A percentile compares a stretch with the other conserved stretches of the same genome.
These are phyloP conservation scores for Centropus unirufus DNA, from an alignment of 2,113 vertebrate genomes.

Conservation along the genomic window DNA sequence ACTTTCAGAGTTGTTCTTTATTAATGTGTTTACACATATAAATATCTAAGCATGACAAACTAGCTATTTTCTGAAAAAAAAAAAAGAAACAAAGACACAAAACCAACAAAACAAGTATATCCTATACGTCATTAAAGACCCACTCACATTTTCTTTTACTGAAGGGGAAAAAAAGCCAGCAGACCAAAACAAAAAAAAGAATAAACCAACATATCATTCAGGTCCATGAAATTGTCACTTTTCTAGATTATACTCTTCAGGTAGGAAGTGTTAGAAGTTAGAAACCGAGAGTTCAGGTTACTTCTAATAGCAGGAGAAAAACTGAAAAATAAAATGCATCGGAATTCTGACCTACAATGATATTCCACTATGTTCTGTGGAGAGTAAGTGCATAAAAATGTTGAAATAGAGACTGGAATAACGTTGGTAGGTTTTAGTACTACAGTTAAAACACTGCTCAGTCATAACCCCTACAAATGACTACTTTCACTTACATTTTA, in stretches of 20 bases:
- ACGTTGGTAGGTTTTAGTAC: conserved; percentile 65
- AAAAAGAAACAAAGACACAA: too few relatives aligned
- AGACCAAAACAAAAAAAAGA: neutral
- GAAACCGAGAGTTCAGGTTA: neutral
- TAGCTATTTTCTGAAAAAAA: neutral
- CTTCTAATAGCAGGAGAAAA: conserved; percentile 9
- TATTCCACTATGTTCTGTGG: conserved; percentile 19
- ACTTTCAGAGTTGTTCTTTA: neutral
- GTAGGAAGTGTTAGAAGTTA: neutral
- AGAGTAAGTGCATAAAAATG: conserved; percentile 62
- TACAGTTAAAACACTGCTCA: conserved; percentile 63
- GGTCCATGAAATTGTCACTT: neutral
- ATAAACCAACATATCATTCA: neutral
- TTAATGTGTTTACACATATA: neutral
- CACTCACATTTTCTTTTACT: neutral
- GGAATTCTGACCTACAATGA: conserved; percentile 37
- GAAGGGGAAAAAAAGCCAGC: neutral
- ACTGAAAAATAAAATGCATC: conserved; percentile 17
- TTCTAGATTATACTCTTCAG: neutral
- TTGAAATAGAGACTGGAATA: conserved; percentile 62
- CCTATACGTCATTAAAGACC: neutral
- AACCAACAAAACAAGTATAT: neutral
- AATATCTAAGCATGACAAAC: neutral
- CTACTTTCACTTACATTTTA: conserved; percentile 73
- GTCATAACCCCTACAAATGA: conserved; percentile 75